Conservation (phyloP, 1,140 invertebrate genomes). For the Semibalanus balanoides region DNA sequence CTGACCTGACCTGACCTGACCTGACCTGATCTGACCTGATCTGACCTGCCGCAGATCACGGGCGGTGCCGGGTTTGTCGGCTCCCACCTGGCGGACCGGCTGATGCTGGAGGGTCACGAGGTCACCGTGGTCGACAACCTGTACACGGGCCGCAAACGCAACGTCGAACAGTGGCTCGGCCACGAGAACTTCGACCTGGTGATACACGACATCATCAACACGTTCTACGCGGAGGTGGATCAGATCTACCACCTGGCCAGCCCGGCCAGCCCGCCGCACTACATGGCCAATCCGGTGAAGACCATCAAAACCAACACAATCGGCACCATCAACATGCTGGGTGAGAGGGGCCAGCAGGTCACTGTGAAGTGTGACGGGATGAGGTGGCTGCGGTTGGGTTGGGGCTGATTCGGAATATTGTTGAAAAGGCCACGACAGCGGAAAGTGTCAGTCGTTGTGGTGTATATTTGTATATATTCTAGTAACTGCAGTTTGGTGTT, state of each 20-base stretch:
- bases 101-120: slow-evolving; percentile 95
- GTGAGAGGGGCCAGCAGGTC: slow-evolving; percentile 35
- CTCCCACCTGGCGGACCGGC: slow-evolving; percentile 85
- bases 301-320: slow-evolving; percentile 99
- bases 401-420: too few species aligned
- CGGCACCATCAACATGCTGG: slow-evolving; percentile 98
- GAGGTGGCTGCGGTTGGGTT: too few species aligned
- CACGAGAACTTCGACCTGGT: slow-evolving; percentile 98
- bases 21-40: not conserved
- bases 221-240: slow-evolving; percentile 94
- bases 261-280: slow-evolving; percentile 96
- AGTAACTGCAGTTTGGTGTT: too few species aligned
- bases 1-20: not conserved
- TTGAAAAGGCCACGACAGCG: not conserved
- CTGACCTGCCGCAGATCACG: slow-evolving; percentile 48
- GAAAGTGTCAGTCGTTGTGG: not conserved
- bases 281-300: slow-evolving; percentile 99
- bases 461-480: not conserved
- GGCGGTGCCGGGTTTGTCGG: slow-evolving; percentile 99
- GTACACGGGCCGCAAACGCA: slow-evolving; percentile 66
- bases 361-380: not conserved
- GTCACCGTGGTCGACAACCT: slow-evolving; percentile 72
- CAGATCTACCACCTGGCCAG: slow-evolving; percentile 98
- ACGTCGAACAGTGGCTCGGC: slow-evolving; percentile 97
- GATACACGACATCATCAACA: slow-evolving; percentile 97